phyloP scores from a whole-genome alignment of 1,140 invertebrate genomes.

The Sycophila sp. region DNA sequence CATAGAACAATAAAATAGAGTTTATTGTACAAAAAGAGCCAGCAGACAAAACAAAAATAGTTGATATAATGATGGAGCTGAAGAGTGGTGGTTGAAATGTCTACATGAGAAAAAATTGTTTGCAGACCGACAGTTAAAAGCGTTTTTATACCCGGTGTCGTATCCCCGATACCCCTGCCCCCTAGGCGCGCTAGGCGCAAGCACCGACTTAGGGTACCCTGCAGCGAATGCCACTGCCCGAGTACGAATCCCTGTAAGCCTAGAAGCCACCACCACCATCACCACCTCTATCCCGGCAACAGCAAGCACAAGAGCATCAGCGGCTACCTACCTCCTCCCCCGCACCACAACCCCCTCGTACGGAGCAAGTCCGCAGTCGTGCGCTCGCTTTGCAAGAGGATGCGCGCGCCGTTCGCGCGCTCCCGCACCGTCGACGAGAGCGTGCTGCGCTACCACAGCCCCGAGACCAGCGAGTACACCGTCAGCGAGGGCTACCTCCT shows the following conservation, averaged over 20 bases:
- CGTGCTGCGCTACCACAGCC: constrained; percentile 59
- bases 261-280: constrained; percentile 36
- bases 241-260: constrained; percentile 50
- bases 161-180: constrained; percentile 61
- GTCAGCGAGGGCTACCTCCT: constrained; percentile 56
- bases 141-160: constrained; percentile 66
- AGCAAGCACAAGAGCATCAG: constrained; percentile 49
- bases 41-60: constrained; percentile 21
- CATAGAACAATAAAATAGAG: constrained; percentile 15
- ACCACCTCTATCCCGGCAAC: too few relatives aligned
- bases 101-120: constrained; percentile 63
- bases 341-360: constrained; percentile 60
- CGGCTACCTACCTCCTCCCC: constrained; percentile 57
- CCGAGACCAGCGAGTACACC: constrained; percentile 59
- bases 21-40: neutral
- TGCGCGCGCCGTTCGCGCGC: constrained; percentile 62
- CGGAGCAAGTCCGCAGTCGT: constrained; percentile 68
- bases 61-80: constrained; percentile 42
- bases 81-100: constrained; percentile 56
- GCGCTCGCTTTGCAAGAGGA: constrained; percentile 65
- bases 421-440: constrained; percentile 65
- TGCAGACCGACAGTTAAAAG: constrained; percentile 68
- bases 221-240: constrained; percentile 65
- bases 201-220: constrained; percentile 66
- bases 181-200: constrained; percentile 66